Evolutionary conservation across 2,888 invertebrate species (phyloP).

Genomic region (Pyrrhosoma nymphula): DNA sequence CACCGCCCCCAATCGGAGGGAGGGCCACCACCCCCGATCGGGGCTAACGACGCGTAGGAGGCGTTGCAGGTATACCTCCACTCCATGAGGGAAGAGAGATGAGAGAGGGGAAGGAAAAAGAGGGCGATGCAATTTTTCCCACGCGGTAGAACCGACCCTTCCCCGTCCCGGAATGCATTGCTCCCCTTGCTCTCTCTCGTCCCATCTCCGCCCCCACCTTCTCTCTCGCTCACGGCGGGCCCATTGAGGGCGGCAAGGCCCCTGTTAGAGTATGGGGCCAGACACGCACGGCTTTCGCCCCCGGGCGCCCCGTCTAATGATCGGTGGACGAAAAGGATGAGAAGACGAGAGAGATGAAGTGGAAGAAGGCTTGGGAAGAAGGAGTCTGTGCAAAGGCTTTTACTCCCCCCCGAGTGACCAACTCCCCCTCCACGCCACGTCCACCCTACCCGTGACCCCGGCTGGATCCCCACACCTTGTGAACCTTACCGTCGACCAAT

Average conservation of each 20-base stretch:
- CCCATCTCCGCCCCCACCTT: background rate
- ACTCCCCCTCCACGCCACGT: background rate
- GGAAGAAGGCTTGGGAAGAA: background rate
- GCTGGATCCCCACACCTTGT: background rate
- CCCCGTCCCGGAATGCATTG: conserved; percentile 7
- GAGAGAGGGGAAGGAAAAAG: background rate
- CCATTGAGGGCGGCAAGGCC: conserved; percentile 31
- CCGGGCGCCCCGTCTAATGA: background rate
- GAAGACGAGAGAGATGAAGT: background rate
- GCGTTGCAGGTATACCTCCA: background rate
- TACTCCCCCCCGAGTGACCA: background rate
- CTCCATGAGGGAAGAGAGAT: no score
- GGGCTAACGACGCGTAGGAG: conserved; percentile 2
- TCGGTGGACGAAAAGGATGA: background rate
- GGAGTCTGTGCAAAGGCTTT: background rate
- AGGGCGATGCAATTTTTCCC: conserved; percentile 52
- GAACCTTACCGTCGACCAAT: background rate
- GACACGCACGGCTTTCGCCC: conserved; percentile 13
- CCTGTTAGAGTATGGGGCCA: background rate
- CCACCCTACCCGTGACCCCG: background rate
- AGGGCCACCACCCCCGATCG: background rate
- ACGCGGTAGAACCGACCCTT: conserved; percentile 9
- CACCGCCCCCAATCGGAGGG: background rate
- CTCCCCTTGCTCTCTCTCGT: background rate
- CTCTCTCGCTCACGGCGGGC: background rate